phyloP scores from a whole-genome alignment of 1,140 invertebrate genomes.

The Mylabris phalerata region DNA sequence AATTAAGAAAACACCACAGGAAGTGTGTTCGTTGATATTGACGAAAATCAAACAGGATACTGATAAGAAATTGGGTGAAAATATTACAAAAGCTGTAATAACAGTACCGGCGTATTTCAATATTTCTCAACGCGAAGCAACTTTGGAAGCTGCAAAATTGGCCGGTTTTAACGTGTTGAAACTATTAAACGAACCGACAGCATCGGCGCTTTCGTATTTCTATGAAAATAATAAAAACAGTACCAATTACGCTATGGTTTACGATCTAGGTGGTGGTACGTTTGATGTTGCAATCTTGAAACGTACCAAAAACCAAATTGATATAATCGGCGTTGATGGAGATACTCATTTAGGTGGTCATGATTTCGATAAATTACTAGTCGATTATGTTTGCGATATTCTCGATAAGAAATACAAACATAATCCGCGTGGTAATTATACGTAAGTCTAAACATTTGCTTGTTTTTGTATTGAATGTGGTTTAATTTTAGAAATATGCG shows the following conservation, averaged over 20 bases:
- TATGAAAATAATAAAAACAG: conserved; percentile 27
- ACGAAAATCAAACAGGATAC: not conserved
- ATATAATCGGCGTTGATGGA: conserved; percentile 65
- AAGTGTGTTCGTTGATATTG: conserved; percentile 3
- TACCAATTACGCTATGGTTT: conserved; percentile 45
- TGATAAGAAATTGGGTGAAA: not conserved
- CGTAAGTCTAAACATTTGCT: too few species aligned
- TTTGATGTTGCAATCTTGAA: conserved; percentile 72
- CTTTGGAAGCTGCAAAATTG: conserved; percentile 53
- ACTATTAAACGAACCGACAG: conserved; percentile 63
- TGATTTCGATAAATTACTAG: conserved; percentile 56
- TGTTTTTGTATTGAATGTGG: conserved; percentile 27
- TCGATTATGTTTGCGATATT: conserved; percentile 50
- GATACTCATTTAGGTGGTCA: conserved; percentile 58
- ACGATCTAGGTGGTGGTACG: conserved; percentile 68
- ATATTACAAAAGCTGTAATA: conserved; percentile 44
- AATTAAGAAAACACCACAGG: conserved; percentile 1
- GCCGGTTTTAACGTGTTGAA: conserved; percentile 54
- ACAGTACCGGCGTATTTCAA: conserved; percentile 66
- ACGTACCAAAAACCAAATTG: conserved; percentile 64
- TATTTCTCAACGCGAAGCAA: conserved; percentile 56
- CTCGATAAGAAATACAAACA: conserved; percentile 58
- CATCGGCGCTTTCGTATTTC: conserved; percentile 59
- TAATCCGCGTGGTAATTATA: conserved; percentile 43
- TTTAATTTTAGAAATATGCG: conserved; percentile 76